phyloP scores from a whole-genome alignment of 2,888 invertebrate genomes.

The Apodemia zela region DNA sequence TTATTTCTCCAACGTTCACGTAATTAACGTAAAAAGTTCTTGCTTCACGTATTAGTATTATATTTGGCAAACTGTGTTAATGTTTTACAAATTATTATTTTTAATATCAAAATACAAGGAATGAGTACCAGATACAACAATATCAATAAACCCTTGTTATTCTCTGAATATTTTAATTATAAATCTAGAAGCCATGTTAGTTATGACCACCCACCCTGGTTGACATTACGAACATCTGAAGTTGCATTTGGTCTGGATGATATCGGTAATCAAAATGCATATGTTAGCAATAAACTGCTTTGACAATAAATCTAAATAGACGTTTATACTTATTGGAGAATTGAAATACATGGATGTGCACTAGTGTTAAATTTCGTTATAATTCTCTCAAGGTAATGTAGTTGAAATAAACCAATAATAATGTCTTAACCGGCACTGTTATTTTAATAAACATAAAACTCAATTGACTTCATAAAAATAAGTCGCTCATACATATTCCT shows the following conservation, averaged over 20 bases:
- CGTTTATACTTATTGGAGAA: neutral
- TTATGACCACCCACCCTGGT: neutral
- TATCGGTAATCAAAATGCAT: neutral
- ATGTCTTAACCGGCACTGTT: conserved; percentile 1
- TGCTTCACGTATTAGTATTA: too few species aligned
- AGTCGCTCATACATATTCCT: conserved; percentile 14
- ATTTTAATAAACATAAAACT: conserved; percentile 9
- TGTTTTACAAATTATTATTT: too few species aligned
- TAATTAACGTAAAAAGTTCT: too few species aligned
- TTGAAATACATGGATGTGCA: neutral
- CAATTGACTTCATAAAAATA: conserved; percentile 7
- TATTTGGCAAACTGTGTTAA: too few species aligned
- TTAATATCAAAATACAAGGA: too few species aligned
- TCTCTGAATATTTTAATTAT: neutral
- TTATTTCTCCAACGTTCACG: too few species aligned
- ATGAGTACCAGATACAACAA: too few species aligned
- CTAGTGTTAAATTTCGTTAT: neutral
- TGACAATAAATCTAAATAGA: neutral
- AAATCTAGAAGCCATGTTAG: neutral
- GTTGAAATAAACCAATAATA: neutral
- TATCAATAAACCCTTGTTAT: neutral
- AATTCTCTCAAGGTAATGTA: neutral
- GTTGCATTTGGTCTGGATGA: neutral
- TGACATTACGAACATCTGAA: neutral
- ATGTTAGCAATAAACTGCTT: conserved; percentile 1